Percentiles rank a stretch among this genome's conserved stretches.
Conservation (phyloP, 37 sponge, comb jelly and placozoan species). For the Eunapius fragilis region DNA sequence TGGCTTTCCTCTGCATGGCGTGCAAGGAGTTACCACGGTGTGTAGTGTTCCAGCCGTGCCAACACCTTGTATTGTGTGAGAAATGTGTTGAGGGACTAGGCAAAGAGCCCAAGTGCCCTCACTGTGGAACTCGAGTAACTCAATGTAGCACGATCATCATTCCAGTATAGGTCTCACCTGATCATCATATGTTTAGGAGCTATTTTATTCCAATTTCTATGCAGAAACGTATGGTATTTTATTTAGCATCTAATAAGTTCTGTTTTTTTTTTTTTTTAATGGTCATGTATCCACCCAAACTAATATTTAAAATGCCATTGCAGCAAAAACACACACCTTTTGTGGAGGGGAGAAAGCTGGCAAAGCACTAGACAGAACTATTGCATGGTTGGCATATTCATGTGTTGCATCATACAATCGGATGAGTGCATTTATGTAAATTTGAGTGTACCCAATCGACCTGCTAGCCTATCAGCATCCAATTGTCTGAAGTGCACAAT, state of each 20-base stretch:
- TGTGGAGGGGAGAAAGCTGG: neutral
- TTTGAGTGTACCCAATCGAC: neutral
- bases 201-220: neutral
- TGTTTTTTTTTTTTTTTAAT: neutral
- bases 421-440: neutral
- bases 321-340: neutral
- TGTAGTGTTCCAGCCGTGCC: conserved; percentile 78
- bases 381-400: neutral
- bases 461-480: conserved; percentile 30
- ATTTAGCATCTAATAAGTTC: neutral
- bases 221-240: neutral
- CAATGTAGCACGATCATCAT: conserved; percentile 37
- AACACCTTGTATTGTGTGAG: conserved; percentile 83
- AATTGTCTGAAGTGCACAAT: conserved; percentile 77
- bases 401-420: neutral
- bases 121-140: conserved; percentile 61
- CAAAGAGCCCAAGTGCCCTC: conserved; percentile 55
- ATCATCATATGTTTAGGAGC: neutral
- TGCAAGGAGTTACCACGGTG: conserved; percentile 77
- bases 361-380: neutral
- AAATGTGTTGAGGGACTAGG: conserved; percentile 63
- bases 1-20: conserved; percentile 53
- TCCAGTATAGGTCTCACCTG: conserved; percentile 16
- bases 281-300: neutral
- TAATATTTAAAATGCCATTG: neutral